Conservation (phyloP, 2,797 vertebrate genomes). For the Microhierax caerulescens region DNA sequence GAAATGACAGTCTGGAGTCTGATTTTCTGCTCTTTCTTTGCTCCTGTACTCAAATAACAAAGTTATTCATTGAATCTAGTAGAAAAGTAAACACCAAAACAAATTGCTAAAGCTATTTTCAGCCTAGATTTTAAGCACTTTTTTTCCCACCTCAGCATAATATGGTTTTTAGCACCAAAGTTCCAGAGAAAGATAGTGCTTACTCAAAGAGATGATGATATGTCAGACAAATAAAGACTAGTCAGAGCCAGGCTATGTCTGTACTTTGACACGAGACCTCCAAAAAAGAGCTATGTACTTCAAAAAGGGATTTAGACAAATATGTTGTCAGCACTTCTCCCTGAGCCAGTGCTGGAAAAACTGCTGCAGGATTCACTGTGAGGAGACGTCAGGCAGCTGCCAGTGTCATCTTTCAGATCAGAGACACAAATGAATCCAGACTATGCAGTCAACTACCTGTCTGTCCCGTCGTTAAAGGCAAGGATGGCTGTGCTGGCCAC, state of each 20-base stretch:
- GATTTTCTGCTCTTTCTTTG: background rate
- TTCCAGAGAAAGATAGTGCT: background rate
- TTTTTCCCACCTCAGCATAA: background rate
- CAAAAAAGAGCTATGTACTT: background rate
- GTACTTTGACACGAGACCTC: background rate
- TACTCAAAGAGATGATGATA: background rate
- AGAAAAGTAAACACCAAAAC: background rate
- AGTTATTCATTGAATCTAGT: background rate
- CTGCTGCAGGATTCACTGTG: rapidly evolving
- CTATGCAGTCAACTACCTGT: rapidly evolving
- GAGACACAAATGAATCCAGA: background rate
- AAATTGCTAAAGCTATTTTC: background rate
- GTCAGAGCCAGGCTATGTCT: background rate
- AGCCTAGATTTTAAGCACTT: background rate
- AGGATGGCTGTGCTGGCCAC: background rate
- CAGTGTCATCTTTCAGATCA: background rate
- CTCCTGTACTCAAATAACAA: background rate
- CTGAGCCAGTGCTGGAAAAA: background rate
- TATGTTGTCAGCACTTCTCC: background rate
- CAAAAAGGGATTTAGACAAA: background rate
- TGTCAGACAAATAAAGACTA: background rate
- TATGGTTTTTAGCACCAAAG: background rate
- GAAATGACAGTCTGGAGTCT: background rate
- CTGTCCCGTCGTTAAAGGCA: background rate
- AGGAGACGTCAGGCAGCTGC: background rate